Evolutionary conservation across 2,888 invertebrate genomes (phyloP).

Genomic region (Taphrorychus bicolor): DNA sequence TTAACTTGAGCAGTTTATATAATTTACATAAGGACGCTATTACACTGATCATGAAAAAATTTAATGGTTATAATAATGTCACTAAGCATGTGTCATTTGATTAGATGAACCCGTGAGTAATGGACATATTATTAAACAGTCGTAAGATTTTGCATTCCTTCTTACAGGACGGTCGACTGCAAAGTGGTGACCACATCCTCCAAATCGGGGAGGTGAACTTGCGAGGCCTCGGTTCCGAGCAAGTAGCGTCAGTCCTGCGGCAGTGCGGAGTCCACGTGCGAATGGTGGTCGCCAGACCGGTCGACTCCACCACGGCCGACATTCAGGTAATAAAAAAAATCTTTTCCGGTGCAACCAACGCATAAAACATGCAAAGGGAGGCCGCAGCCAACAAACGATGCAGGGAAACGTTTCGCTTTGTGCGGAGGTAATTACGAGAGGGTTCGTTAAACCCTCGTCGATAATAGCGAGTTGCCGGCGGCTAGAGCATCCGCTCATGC

Average conservation of each 20-base stretch:
- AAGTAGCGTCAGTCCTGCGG: slow-evolving; percentile 87
- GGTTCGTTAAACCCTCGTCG: slow-evolving; percentile 19
- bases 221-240: slow-evolving; percentile 96
- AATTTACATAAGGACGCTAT: no score
- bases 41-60: no score
- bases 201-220: slow-evolving; percentile 95
- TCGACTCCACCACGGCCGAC: slow-evolving; percentile 70
- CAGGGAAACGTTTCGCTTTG: neutral
- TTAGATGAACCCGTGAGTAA: no score
- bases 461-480: neutral
- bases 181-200: slow-evolving; percentile 97
- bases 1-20: no score
- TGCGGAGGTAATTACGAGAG: slow-evolving; percentile 3
- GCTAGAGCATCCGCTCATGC: neutral
- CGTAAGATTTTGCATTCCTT: no score
- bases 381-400: neutral
- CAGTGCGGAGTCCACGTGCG: slow-evolving; percentile 89
- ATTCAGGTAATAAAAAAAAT: slow-evolving; percentile 59
- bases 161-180: slow-evolving; percentile 89
- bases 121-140: no score
- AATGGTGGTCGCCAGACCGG: slow-evolving; percentile 85
- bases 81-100: no score
- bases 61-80: no score
- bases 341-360: neutral
- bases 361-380: neutral